Conservation (phyloP, 2,797 vertebrate species). For the Myotis findleyi region DNA sequence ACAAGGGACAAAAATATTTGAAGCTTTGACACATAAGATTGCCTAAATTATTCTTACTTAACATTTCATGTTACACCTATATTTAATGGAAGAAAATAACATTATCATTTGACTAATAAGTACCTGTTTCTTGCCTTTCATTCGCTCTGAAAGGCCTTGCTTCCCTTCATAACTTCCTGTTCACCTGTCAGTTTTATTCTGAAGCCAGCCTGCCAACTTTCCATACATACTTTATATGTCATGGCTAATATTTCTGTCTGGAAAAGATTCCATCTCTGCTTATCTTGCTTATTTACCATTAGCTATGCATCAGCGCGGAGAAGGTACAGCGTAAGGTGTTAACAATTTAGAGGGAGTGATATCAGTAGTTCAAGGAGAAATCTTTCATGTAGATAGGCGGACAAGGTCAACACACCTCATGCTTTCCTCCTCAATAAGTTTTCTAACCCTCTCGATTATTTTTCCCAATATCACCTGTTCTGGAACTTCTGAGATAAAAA, state of each 20-base stretch:
- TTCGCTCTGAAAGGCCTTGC: neutral
- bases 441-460: neutral
- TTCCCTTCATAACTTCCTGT: neutral
- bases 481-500: slow-evolving; percentile 1
- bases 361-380: neutral
- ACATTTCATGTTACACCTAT: neutral
- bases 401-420: neutral
- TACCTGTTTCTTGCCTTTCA: neutral
- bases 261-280: neutral
- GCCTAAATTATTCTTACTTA: slow-evolving; percentile 17
- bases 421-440: neutral
- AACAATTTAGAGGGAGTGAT: neutral
- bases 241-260: neutral
- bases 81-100: slow-evolving; percentile 6
- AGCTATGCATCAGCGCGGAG: neutral
- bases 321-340: neutral
- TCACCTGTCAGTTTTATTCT: neutral
- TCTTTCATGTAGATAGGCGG: neutral
- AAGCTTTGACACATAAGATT: neutral
- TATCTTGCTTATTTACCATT: neutral
- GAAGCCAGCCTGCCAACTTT: neutral
- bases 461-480: neutral
- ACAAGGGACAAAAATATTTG: neutral
- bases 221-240: neutral
- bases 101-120: neutral